phyloP scores from a whole-genome alignment of 2,888 invertebrate species.

The Tetragonula carbonaria region DNA sequence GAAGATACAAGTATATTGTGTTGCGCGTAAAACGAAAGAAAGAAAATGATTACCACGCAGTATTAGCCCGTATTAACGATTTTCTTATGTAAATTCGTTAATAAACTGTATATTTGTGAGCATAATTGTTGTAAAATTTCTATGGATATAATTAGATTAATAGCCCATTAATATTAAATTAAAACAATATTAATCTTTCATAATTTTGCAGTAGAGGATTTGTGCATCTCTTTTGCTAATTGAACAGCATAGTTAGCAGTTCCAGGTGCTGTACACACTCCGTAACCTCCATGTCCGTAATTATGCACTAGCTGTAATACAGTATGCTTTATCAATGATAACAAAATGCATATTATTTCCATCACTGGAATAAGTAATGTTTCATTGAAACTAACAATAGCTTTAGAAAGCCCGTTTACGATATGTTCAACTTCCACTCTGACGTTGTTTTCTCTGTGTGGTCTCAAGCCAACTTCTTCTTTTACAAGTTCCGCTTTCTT shows the following conservation, averaged over 20 bases:
- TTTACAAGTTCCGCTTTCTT: slow-evolving; percentile 80
- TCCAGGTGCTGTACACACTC: slow-evolving; percentile 95
- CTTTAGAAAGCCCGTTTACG: slow-evolving; percentile 60
- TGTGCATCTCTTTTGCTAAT: slow-evolving; percentile 86
- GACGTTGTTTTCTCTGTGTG: slow-evolving; percentile 90
- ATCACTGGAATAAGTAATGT: slow-evolving; percentile 5
- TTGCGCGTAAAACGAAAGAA: slow-evolving; percentile 20
- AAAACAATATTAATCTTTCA: slow-evolving; percentile 28
- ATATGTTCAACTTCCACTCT: slow-evolving; percentile 89
- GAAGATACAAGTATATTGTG: slow-evolving; percentile 16
- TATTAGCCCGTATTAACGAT: slow-evolving; percentile 73
- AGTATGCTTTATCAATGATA: slow-evolving; percentile 8
- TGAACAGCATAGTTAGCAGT: slow-evolving; percentile 91
- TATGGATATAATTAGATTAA: neutral
- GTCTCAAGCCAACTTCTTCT: slow-evolving; percentile 89
- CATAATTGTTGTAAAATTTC: slow-evolving; percentile 10
- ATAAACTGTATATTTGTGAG: slow-evolving; percentile 52
- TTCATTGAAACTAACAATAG: slow-evolving; percentile 68
- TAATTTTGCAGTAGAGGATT: slow-evolving; percentile 70
- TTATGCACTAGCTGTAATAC: slow-evolving; percentile 90
- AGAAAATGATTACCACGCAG: slow-evolving; percentile 67
- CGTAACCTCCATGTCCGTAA: slow-evolving; percentile 98
- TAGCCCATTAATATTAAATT: neutral
- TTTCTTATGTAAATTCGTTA: slow-evolving; percentile 69
- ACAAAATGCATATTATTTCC: neutral